Percentiles rank a stretch among this genome's conserved stretches.
Conservation (phyloP, 2,797 vertebrate species). For the Remorina albescens region DNA sequence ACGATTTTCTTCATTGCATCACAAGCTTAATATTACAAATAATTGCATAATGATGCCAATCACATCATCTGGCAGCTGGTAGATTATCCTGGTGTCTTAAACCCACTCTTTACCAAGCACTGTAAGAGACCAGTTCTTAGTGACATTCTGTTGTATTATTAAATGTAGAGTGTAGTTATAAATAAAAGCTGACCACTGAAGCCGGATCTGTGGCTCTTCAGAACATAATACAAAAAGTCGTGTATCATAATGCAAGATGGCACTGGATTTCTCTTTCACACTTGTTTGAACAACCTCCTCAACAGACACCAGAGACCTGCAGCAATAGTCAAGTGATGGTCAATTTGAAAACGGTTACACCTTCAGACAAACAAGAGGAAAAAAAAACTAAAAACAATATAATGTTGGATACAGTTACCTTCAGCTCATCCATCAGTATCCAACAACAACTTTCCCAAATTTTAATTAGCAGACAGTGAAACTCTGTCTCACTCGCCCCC, state of each 20-base stretch:
- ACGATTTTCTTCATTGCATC: neutral
- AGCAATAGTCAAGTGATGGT: neutral
- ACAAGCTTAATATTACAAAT: neutral
- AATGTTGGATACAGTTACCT: neutral
- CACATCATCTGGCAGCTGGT: conserved; percentile 16
- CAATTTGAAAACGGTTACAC: too few species aligned
- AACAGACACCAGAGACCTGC: neutral
- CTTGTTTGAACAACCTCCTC: neutral
- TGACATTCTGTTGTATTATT: neutral
- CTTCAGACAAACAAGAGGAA: conserved; percentile 1
- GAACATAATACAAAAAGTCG: neutral
- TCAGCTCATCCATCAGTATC: neutral
- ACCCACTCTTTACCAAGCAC: conserved; percentile 14
- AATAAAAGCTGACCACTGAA: neutral
- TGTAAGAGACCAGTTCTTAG: neutral
- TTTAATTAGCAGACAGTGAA: neutral
- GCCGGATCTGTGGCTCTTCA: neutral
- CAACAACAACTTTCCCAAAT: neutral
- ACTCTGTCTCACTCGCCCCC: neutral
- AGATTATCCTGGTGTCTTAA: conserved; percentile 2
- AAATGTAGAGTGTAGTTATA: neutral
- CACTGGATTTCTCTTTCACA: neutral
- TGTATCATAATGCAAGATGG: neutral
- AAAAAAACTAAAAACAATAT: neutral
- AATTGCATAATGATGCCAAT: conserved; percentile 26